Evolutionary conservation across 2,888 invertebrate genomes (phyloP).

Genomic region (Eupsilia transversa): DNA sequence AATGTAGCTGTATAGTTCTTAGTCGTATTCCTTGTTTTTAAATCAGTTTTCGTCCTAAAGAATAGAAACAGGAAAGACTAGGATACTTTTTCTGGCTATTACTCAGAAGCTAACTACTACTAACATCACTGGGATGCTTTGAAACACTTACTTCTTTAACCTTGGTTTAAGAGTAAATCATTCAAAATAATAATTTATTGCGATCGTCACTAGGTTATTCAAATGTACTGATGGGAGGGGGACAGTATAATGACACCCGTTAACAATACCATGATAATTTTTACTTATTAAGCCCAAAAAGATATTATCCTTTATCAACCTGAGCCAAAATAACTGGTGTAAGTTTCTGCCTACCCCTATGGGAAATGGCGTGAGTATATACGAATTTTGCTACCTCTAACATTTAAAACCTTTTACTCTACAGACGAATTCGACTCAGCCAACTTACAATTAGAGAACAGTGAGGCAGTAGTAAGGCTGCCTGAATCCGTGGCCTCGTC

Average conservation of each 20-base stretch:
- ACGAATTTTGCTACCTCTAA: not conserved
- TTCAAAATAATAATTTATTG: not conserved
- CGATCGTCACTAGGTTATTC: not conserved
- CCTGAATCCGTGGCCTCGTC: conserved; percentile 79
- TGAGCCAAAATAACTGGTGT: not conserved
- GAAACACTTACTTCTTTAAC: not conserved
- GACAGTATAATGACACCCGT: not conserved
- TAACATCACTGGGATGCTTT: not conserved
- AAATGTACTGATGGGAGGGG: not conserved
- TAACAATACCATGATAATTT: not conserved
- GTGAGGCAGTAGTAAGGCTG: conserved; percentile 83
- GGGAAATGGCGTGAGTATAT: not conserved
- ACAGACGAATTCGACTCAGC: conserved; percentile 76
- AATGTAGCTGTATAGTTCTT: not conserved
- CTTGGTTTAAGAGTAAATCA: not conserved
- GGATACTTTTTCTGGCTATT: not conserved
- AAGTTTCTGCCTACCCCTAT: not conserved
- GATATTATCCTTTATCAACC: not conserved
- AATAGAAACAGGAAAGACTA: not conserved
- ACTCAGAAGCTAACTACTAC: too few relatives aligned
- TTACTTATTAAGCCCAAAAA: not conserved
- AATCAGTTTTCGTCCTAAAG: not conserved
- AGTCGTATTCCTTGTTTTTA: not conserved
- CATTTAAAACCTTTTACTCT: conserved; percentile 35
- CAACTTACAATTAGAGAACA: conserved; percentile 72